Evolutionary conservation across 2,797 vertebrate genomes (phyloP).

Genomic region (Myiotriccus ornatus): DNA sequence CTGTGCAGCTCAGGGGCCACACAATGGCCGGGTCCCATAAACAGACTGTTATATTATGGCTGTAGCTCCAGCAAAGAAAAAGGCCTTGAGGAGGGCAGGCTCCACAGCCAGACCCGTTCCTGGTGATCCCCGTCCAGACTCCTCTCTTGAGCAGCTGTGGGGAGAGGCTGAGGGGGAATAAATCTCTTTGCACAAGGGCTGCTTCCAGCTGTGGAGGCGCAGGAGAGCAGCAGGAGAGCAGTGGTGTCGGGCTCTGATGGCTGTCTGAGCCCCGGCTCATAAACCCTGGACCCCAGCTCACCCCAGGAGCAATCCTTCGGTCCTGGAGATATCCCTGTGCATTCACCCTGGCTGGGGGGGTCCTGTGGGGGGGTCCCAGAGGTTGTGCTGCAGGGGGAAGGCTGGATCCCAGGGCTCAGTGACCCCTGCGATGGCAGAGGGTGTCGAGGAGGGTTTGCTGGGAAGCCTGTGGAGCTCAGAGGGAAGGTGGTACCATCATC

Average conservation of each 20-base stretch:
- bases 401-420: neutral
- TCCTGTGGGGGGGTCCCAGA: fast-evolving
- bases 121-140: neutral
- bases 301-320: fast-evolving
- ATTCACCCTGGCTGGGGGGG: fast-evolving
- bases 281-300: neutral
- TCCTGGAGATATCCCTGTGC: neutral
- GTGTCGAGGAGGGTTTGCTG: neutral
- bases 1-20: conserved; percentile 78
- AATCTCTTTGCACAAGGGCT: neutral
- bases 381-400: neutral
- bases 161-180: neutral
- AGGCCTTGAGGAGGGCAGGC: conserved; percentile 51
- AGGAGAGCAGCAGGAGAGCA: neutral
- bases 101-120: neutral
- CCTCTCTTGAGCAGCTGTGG: neutral
- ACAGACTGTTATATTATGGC: conserved; percentile 85
- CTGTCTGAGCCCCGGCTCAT: neutral
- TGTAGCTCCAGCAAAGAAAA: conserved; percentile 77
- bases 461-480: neutral
- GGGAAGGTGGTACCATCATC: neutral
- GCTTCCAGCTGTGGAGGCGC: neutral
- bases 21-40: conserved; percentile 86
- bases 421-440: neutral
- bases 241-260: neutral